Conservation (phyloP, 2,888 invertebrate genomes). For the Eutolmus rufibarbis region DNA sequence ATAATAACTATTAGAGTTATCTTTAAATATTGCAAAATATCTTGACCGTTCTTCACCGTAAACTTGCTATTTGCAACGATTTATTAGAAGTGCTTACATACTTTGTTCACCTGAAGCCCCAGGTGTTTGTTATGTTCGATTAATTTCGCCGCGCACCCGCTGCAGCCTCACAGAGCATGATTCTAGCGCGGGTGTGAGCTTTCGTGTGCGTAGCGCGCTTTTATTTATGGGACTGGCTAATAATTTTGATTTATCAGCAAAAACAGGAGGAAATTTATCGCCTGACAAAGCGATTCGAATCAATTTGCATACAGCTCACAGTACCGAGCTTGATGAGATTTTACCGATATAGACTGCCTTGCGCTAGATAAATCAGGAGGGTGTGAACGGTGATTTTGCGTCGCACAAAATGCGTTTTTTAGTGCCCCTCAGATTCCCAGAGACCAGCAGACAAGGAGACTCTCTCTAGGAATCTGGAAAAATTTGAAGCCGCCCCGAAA, state of each 20-base stretch:
- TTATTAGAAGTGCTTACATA: neutral
- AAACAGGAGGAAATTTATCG: neutral
- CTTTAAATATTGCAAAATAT: neutral
- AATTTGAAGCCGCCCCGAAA: conserved; percentile 11
- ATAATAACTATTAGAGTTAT: neutral
- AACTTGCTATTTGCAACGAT: neutral
- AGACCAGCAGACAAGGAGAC: conserved; percentile 11
- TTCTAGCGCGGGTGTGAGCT: neutral
- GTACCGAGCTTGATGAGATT: neutral
- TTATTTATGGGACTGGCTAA: neutral
- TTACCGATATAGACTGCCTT: neutral
- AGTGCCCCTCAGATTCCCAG: neutral
- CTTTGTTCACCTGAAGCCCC: neutral
- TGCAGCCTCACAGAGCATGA: neutral
- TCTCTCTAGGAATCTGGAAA: neutral
- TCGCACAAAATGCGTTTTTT: neutral
- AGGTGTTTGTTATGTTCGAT: neutral
- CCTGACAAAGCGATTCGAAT: neutral
- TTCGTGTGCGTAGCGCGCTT: neutral
- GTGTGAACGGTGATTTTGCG: neutral
- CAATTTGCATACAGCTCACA: neutral
- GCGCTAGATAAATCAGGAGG: neutral
- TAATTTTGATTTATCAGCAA: neutral
- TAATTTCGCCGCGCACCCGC: neutral
- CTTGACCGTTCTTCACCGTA: neutral